Evolutionary conservation across 2,888 invertebrate genomes (phyloP).

Genomic region (Morpho achilles): DNA sequence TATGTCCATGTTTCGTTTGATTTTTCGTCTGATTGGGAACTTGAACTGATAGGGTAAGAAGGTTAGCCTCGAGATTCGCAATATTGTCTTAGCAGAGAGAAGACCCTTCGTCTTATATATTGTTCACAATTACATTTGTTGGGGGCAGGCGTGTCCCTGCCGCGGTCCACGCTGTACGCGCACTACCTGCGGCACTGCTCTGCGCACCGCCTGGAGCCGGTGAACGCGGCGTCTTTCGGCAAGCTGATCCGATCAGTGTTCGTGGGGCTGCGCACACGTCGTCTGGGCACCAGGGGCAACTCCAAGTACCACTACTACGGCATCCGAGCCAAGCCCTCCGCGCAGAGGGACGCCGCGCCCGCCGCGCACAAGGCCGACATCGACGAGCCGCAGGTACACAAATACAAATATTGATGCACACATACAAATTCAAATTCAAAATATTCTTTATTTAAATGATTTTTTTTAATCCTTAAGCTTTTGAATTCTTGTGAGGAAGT

Average conservation of each 20-base stretch:
- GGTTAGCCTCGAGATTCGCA: no score
- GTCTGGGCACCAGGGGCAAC: conserved; percentile 97
- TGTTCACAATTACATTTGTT: neutral
- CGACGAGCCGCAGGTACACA: conserved; percentile 21
- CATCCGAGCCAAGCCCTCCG: conserved; percentile 91
- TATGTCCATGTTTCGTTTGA: no score
- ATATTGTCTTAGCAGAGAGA: no score
- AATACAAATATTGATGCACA: no score
- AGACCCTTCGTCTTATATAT: no score
- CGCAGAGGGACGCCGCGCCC: conserved; percentile 30
- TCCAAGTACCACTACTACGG: conserved; percentile 99
- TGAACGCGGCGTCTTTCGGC: conserved; percentile 99
- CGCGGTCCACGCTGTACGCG: conserved; percentile 96
- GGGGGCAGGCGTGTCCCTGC: conserved; percentile 85
- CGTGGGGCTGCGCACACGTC: conserved; percentile 94
- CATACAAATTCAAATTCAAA: no score
- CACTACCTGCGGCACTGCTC: conserved; percentile 98
- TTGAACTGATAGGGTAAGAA: no score
- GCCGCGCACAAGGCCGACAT: conserved; percentile 19
- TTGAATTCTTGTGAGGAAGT: no score
- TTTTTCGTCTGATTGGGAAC: no score
- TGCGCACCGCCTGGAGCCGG: conserved; percentile 96
- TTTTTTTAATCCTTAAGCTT: no score
- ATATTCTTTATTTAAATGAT: no score
- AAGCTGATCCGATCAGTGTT: conserved; percentile 99